Base-by-base conservation (phyloP, 2,888 invertebrate genomes). In the Morinoia aosen region DNA sequence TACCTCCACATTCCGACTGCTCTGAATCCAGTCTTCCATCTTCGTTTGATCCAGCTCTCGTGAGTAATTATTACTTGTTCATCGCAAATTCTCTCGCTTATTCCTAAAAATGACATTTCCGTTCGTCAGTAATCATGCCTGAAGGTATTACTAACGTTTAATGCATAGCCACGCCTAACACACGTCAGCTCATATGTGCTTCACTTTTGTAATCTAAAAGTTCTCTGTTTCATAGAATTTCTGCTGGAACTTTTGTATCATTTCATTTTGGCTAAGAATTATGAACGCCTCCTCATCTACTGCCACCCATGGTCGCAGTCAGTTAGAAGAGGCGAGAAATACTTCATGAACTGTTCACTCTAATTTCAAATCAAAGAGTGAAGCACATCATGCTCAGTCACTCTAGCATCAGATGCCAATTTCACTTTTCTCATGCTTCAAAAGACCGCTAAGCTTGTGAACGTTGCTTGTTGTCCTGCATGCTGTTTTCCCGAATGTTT, bases 11-110 rank as follows among this genome's bases (percentile, higher is more conserved):
- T 88, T 96, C 96, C 58, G 95, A 95, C 33, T 61, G 76, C n/a
- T 96, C 96, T 58, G 95, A 96, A 95, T 96, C 96, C 95, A 96
- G 96, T 96, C 96, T 96, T 95, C 95, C 96, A 94, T 95, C 96
- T 95, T 96, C 96, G 91, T 91, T 95, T 64, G 96, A 96, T 95
- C 96, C 96, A 91, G 96, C 96, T 88, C 95, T 96, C 96, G 96
- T 96, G 95, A 96, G 96, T 96, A 96, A 94, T 39, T 39, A 16
- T 94, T 12, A n/a, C 57, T 94, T n/a, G 11, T 94, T 91, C 91
- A 76, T 76, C 25, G 76, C 16, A 76, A 25, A 19, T 25, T 76
- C 76, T 76, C 76, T 33, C 33, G 8, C 19, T 76, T 14, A 76
- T 76, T 76, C 2, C 76, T 76, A 76, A 76, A 76, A 0, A 16